phyloP scores from a whole-genome alignment of 2,113 vertebrate species.

The Fulmarus glacialis region DNA sequence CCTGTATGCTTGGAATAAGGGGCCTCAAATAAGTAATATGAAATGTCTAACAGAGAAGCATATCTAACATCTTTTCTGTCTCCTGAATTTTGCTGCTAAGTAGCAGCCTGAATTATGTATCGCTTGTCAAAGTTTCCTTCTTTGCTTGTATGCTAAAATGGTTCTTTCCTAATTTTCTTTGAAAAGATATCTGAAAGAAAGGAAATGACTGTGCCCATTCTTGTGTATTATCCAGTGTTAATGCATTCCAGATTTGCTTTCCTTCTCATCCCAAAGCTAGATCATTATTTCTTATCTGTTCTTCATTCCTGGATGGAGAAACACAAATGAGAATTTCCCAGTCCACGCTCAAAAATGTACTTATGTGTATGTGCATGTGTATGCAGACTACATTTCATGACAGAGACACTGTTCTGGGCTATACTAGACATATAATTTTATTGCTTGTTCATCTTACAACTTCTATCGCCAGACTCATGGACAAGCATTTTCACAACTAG shows the following conservation, averaged over 20 bases:
- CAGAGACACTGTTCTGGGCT: not conserved
- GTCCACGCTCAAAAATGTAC: fast-evolving
- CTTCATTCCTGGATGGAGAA: not conserved
- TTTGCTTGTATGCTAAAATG: not conserved
- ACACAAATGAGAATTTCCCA: not conserved
- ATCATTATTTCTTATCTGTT: not conserved
- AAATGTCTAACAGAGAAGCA: not conserved
- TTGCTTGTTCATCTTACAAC: not conserved
- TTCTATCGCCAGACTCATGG: not conserved
- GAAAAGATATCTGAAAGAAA: not conserved
- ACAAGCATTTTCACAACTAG: not conserved
- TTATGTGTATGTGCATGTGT: not conserved
- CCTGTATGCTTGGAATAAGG: not conserved
- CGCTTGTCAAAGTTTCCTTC: not conserved
- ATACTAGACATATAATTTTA: not conserved
- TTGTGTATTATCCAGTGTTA: not conserved
- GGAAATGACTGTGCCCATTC: not conserved
- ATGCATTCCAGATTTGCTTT: not conserved
- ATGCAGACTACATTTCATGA: not conserved
- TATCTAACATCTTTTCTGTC: not conserved
- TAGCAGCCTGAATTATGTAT: not conserved
- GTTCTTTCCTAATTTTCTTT: not conserved
- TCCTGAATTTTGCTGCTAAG: not conserved
- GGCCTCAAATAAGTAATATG: not conserved
- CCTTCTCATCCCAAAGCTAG: not conserved